phyloP scores from a whole-genome alignment of 2,113 vertebrate species.

The Solea senegalensis region DNA sequence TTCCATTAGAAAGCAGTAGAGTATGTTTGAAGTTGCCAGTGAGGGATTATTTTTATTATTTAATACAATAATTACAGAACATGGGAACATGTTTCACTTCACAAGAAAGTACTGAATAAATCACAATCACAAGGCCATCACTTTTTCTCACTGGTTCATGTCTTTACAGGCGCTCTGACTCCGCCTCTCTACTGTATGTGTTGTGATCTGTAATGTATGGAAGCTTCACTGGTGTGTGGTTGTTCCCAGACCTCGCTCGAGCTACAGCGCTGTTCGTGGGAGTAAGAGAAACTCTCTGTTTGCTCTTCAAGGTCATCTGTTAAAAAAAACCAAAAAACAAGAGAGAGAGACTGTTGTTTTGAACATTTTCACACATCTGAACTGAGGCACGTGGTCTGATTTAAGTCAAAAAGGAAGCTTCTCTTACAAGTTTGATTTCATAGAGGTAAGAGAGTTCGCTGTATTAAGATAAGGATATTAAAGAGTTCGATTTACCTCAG shows the following conservation, averaged over 20 bases:
- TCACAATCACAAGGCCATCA: too few relatives aligned
- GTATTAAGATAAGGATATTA: background rate
- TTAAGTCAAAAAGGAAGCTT: background rate
- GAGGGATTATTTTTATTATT: too few relatives aligned
- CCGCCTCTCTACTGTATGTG: background rate
- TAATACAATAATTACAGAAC: too few relatives aligned
- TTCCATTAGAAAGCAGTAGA: too few relatives aligned
- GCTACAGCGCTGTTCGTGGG: conserved; percentile 23
- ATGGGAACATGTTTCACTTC: too few relatives aligned
- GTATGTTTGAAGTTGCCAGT: too few relatives aligned
- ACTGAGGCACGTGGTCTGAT: background rate
- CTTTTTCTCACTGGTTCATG: too few relatives aligned
- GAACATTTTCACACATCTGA: background rate
- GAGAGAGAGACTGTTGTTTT: conserved; percentile 22
- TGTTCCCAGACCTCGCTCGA: background rate
- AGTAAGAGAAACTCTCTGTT: conserved; percentile 22
- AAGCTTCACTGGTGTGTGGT: conserved; percentile 38
- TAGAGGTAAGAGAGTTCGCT: background rate
- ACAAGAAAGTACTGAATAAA: too few relatives aligned
- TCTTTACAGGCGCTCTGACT: too few relatives aligned
- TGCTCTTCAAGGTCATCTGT: conserved; percentile 55
- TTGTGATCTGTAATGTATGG: conserved; percentile 40
- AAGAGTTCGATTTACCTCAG: conserved; percentile 53
- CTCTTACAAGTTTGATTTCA: background rate
- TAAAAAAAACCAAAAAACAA: conserved; percentile 16